Evolutionary conservation across 2,888 invertebrate species (phyloP), one percentile per base, ranked within the genome.

Genomic region (Nomada goodeniana): DNA sequence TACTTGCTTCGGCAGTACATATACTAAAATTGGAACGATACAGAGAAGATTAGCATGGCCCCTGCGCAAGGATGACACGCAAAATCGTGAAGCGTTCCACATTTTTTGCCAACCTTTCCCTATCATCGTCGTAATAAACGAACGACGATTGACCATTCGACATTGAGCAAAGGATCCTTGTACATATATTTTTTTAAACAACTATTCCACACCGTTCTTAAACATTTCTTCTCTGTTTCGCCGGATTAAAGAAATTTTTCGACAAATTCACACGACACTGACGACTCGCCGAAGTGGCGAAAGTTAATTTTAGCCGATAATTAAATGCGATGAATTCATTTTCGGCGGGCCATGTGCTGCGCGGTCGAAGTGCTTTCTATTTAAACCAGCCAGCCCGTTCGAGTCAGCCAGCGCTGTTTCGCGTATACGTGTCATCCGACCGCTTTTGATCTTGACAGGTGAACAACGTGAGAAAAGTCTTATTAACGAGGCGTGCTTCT

Each of bases 21-120:
- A 96, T 96, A 96, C 96, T 96, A 97, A 97, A 97, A 97, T 97
- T 97, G 96, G 96, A 97, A 97, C 96, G 96, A 97, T 97, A 97
- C 97, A 97, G 97, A 97, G 97, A 97, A 97, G 97, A 97, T 97
- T 97, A 97, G 97, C 97, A 97, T 97, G 96, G 96, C 96, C 96
- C 96, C 96, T 97, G 96, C 96, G 96, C 97, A 97, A 97, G 97
- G 96, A 97, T 97, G 97, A 97, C 97, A 97, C 97, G 97, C 97
- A 97, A 97, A 97, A 96, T 97, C 97, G 97, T 97, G 96, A 97
- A 97, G 96, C 96, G 96, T 96, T 96, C 96, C 96, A 96, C 96
- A 96, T 96, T 96, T 95, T 95, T 95, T 93, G 90, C 57, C 47
- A 20, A 57, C 26, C 13, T 20, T 4, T 23, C 23, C 23, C 13